Evolutionary conservation across 2,113 vertebrate species (phyloP).

Genomic region (Beaufortia kweichowensis): DNA sequence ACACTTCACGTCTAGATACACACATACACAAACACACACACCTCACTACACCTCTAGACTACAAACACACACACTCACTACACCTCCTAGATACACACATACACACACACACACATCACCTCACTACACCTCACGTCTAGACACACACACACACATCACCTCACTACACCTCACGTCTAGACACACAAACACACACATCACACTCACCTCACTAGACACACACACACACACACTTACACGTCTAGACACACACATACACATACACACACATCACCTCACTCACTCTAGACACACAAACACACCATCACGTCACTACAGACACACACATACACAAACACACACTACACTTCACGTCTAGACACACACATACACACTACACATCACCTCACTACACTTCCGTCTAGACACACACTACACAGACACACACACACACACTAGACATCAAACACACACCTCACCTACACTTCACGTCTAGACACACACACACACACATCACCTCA

Average conservation of each 20-base stretch:
- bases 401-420: conserved; percentile 35
- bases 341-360: too few relatives aligned
- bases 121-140: too few relatives aligned
- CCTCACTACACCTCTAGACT: not conserved
- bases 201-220: conserved; percentile 34
- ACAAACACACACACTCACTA: too few relatives aligned
- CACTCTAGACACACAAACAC: not conserved
- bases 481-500: not conserved
- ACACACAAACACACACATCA: conserved; percentile 40
- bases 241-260: too few relatives aligned
- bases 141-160: not conserved
- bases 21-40: conserved; percentile 40
- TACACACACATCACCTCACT: conserved; percentile 20
- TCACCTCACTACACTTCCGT: too few relatives aligned
- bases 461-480: not conserved
- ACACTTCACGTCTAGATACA: conserved; percentile 43
- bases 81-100: too few relatives aligned
- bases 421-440: conserved; percentile 31
- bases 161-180: too few relatives aligned
- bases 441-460: too few relatives aligned
- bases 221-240: too few relatives aligned
- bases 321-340: too few relatives aligned
- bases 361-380: too few relatives aligned
- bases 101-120: conserved; percentile 32
- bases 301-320: too few relatives aligned